These are phyloP conservation scores for Drosophila repleta DNA, from an alignment of 1,140 invertebrate genomes.

Conservation along the genomic window DNA sequence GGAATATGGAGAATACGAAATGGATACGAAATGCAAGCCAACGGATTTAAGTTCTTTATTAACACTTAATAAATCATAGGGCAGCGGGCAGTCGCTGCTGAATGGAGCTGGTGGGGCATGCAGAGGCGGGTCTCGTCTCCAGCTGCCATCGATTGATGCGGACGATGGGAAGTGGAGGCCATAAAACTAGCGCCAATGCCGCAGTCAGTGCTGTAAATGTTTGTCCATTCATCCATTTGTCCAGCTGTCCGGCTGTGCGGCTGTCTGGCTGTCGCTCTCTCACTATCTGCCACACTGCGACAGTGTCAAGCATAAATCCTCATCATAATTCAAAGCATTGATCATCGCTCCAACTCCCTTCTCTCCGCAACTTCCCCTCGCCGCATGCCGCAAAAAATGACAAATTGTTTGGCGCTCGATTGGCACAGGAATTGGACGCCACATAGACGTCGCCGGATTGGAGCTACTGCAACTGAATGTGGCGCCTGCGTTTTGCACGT, in stretches of 20 bases:
- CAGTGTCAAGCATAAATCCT: conserved; percentile 84
- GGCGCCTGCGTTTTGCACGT: conserved; percentile 72
- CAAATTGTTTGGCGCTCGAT: conserved; percentile 83
- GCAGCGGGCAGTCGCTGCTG: conserved; percentile 15
- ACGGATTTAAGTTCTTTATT: conserved; percentile 84
- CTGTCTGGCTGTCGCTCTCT: conserved; percentile 40
- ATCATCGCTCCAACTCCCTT: conserved; percentile 60
- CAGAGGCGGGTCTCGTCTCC: neutral
- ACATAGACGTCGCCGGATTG: conserved; percentile 35
- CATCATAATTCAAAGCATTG: conserved; percentile 84
- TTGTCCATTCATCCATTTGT: conserved; percentile 58
- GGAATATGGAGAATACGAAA: conserved; percentile 37
- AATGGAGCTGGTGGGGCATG: conserved; percentile 3
- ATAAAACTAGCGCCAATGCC: conserved; percentile 72
- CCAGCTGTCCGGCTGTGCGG: conserved; percentile 40
- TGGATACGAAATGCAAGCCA: conserved; percentile 72
- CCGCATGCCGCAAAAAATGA: conserved; percentile 69
- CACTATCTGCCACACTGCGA: conserved; percentile 78
- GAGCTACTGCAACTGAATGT: conserved; percentile 40
- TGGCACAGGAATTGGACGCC: conserved; percentile 60
- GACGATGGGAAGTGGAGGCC: conserved; percentile 62
- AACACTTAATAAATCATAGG: conserved; percentile 83
- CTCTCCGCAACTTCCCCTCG: neutral
- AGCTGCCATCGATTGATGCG: conserved; percentile 34
- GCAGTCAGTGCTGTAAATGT: conserved; percentile 58